Evolutionary conservation across 2,113 vertebrate genomes (phyloP).

Genomic region (Poecile atricapillus): DNA sequence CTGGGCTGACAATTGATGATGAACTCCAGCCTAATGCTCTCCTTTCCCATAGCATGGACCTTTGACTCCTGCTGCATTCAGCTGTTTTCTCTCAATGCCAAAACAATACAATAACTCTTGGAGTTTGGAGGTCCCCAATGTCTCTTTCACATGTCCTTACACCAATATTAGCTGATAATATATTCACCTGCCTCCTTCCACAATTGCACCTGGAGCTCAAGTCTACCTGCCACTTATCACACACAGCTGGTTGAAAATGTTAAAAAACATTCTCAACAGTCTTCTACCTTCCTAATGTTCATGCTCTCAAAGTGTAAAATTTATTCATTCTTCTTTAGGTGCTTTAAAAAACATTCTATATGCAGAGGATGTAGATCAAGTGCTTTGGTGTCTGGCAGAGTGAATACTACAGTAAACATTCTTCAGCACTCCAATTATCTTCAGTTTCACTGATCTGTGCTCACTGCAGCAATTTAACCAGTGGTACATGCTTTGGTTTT

Average conservation of each 20-base stretch:
- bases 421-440: neutral
- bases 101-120: neutral
- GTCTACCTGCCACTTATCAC: neutral
- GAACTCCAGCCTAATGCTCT: neutral
- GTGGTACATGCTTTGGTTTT: neutral
- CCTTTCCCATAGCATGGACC: neutral
- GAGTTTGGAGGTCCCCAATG: neutral
- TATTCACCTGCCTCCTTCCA: neutral
- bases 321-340: neutral
- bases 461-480: conserved; percentile 22
- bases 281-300: neutral
- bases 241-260: neutral
- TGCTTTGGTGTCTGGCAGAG: neutral
- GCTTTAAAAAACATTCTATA: neutral
- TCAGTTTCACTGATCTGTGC: neutral
- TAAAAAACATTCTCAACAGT: neutral
- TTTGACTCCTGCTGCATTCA: neutral
- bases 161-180: neutral
- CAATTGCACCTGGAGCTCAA: neutral
- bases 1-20: neutral
- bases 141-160: neutral
- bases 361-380: neutral
- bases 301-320: neutral
- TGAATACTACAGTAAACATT: neutral
- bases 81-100: neutral